Conservation (phyloP, 2,888 invertebrate species). For the Tineola bisselliella region DNA sequence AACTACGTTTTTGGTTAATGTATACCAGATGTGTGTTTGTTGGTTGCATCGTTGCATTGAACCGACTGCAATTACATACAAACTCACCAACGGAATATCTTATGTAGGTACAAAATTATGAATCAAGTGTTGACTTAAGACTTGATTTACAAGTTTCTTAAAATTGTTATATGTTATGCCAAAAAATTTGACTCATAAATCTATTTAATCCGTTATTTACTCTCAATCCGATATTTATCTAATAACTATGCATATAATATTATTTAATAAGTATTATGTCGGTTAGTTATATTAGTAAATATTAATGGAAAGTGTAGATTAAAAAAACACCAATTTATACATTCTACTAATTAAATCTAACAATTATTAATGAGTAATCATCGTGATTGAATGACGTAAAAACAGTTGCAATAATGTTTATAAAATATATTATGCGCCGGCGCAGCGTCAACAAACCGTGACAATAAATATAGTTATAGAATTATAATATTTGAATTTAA, state of each 20-base stretch:
- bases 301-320: too few species aligned
- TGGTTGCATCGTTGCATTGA: conserved; percentile 11
- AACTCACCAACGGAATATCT: conserved; percentile 10
- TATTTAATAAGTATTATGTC: too few species aligned
- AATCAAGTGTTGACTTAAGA: neutral
- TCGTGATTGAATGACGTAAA: neutral
- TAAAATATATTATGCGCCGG: neutral
- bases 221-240: too few species aligned
- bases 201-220: neutral
- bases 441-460: neutral
- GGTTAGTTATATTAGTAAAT: too few species aligned
- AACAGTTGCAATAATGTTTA: neutral
- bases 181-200: neutral
- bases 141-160: neutral
- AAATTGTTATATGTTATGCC: neutral
- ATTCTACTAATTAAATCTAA: too few species aligned
- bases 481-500: neutral
- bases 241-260: too few species aligned
- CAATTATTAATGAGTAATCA: neutral
- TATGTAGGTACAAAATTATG: conserved; percentile 7
- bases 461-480: neutral
- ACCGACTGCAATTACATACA: conserved; percentile 12
- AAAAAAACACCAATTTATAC: too few species aligned
- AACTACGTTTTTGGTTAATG: neutral
- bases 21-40: neutral